These are phyloP conservation scores for Acropora tenuis DNA, from an alignment of 64 coral and sea anemone genomes.

Conservation along the genomic window DNA sequence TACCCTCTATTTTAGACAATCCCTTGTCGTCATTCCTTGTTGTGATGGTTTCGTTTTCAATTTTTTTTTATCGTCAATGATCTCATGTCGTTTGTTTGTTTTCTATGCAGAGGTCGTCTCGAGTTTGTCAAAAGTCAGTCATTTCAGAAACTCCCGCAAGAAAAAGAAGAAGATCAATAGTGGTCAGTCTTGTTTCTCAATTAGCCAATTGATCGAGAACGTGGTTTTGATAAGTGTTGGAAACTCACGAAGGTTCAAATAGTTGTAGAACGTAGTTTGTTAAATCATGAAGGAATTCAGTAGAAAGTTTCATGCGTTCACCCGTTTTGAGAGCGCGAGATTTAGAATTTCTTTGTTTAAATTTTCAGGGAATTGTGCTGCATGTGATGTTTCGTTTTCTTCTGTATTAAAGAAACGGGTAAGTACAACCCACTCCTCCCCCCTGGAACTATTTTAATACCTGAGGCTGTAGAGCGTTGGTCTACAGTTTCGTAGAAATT, in stretches of 20 bases:
- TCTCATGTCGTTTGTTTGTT: background rate
- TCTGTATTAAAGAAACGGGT: constrained; percentile 89
- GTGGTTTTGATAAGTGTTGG: background rate
- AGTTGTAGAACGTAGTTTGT: too few relatives aligned
- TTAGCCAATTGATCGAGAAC: background rate
- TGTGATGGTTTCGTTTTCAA: too few relatives aligned
- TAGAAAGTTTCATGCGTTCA: too few relatives aligned
- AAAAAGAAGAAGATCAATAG: constrained; percentile 85
- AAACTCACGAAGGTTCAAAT: too few relatives aligned
- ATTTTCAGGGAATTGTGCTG: constrained; percentile 80
- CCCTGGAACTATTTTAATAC: too few relatives aligned
- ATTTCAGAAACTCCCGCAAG: constrained; percentile 73
- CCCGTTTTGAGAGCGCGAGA: background rate
- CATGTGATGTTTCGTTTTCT: constrained; percentile 83
- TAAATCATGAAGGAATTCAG: too few relatives aligned
- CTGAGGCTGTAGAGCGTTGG: too few relatives aligned
- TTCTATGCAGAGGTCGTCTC: background rate
- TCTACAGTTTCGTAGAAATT: background rate
- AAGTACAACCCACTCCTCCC: background rate
- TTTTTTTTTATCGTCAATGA: too few relatives aligned
- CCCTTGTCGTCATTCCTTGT: too few relatives aligned
- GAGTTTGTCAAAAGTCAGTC: constrained; percentile 67
- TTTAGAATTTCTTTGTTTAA: background rate
- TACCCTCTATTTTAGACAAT: too few relatives aligned
- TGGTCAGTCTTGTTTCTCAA: constrained; percentile 45